phyloP scores from a whole-genome alignment of 2,888 invertebrate genomes.

The Chironomus tentans region DNA sequence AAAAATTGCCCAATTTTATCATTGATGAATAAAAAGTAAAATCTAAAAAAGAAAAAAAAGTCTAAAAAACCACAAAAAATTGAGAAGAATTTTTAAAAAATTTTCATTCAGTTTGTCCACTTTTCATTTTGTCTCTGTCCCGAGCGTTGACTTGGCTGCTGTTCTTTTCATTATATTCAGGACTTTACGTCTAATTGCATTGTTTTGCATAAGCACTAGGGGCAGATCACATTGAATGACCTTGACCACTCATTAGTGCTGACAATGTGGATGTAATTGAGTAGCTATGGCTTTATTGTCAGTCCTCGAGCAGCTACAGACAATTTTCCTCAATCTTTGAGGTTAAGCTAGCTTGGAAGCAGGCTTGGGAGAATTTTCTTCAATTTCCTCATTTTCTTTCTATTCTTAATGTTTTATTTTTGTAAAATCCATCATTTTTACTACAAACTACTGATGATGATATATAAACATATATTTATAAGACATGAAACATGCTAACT shows the following conservation, averaged over 20 bases:
- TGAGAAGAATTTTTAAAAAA: not conserved
- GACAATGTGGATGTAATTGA: no score
- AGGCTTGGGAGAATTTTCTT: no score
- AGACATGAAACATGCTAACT: slow-evolving; percentile 4
- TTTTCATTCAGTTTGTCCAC: not conserved
- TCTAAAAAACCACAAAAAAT: not conserved
- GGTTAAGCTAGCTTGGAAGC: no score
- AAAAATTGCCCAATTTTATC: slow-evolving; percentile 8
- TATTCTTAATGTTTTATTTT: not conserved
- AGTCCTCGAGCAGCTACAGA: no score
- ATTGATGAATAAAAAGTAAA: not conserved
- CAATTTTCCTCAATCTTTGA: no score
- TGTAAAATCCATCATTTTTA: not conserved
- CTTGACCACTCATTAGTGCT: no score
- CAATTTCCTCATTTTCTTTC: no score
- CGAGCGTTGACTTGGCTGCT: not conserved
- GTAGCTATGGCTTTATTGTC: no score
- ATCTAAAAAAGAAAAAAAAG: not conserved
- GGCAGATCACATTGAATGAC: no score
- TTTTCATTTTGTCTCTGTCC: not conserved
- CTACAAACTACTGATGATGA: not conserved
- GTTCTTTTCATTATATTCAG: no score
- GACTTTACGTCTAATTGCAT: no score
- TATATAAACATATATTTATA: not conserved
- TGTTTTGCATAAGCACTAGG: no score